phyloP scores from a whole-genome alignment of 2,113 vertebrate species.

The human region DNA sequence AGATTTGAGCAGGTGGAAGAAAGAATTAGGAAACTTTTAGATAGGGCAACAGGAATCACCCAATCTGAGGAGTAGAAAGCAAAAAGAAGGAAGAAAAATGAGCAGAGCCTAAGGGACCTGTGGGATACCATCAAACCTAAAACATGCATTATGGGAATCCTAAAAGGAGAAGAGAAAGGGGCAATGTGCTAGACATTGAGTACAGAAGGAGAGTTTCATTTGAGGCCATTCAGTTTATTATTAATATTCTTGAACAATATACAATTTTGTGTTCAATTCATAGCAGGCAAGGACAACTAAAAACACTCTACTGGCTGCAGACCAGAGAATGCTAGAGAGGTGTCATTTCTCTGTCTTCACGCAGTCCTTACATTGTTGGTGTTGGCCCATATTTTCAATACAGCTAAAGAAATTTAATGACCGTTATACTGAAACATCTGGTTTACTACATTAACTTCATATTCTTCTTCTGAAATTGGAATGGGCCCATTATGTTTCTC shows the following conservation, averaged over 20 bases:
- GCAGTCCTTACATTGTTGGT: neutral
- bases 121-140: neutral
- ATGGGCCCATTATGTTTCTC: neutral
- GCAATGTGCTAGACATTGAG: constrained; percentile 3
- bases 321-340: neutral
- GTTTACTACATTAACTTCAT: constrained; percentile 50
- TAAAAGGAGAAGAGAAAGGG: neutral
- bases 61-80: neutral
- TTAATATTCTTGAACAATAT: neutral
- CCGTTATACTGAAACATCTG: neutral
- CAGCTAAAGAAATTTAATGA: neutral
- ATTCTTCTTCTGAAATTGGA: neutral
- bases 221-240: neutral
- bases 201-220: constrained; percentile 23
- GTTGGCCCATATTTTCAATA: neutral
- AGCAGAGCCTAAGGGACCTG: neutral
- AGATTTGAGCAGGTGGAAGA: neutral
- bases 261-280: neutral
- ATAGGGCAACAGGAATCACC: neutral
- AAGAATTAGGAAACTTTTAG: neutral
- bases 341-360: neutral
- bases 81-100: neutral
- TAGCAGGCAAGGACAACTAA: neutral
- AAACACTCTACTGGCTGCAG: neutral
- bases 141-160: neutral